Base-by-base conservation (phyloP, 1,140 invertebrate genomes). In the Capitella teleta region DNA sequence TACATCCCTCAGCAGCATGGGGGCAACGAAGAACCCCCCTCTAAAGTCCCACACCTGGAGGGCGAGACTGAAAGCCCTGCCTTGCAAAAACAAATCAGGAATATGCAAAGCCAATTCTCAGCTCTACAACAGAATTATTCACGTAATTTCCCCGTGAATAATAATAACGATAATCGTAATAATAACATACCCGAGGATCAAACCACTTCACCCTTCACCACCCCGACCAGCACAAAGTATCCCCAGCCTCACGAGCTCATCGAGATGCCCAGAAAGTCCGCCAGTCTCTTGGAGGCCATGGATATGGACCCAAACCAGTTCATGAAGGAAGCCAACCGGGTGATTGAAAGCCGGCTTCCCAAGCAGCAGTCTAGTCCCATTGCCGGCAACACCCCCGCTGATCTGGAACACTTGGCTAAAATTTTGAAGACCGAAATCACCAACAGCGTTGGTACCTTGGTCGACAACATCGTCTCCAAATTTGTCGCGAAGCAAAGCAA, bases 1-100 rank as follows among this genome's bases (percentile, higher is more conserved):
- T 94, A 94, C 66, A 87, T 94, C 60, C 92, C 92, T 1, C 88
- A 93, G 65, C 90, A 94, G 61, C 88, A 93, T 64, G 86, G 89
- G 40, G 42, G 62, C 1, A 54, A 46, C 12, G 12, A 23, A n/a
- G 45, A 58, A 49, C 58, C 56, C 41, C 58, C 64, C 68, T 61
- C 59, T 60, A 63, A 78, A 76, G 52, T 77, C 83, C 58, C 81
- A 52, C 58, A 53, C 24, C 52, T 58, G 48, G 83, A 81, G 23
- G 82, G 81, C 57, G 84, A 84, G 56, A 56, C 85, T 63, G n/a
- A n/a, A n/a, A n/a, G n/a, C n/a, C n/a, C n/a, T n/a, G 81, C 82
- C 32, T 75, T 91, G 2, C 85, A 88, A 69, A 82, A 80, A 49
- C 87, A 92, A 72, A 72, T 91, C 59, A 79, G 85, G 44, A 82